phyloP scores from a whole-genome alignment of 2,113 vertebrate species.

The Phycodurus eques region DNA sequence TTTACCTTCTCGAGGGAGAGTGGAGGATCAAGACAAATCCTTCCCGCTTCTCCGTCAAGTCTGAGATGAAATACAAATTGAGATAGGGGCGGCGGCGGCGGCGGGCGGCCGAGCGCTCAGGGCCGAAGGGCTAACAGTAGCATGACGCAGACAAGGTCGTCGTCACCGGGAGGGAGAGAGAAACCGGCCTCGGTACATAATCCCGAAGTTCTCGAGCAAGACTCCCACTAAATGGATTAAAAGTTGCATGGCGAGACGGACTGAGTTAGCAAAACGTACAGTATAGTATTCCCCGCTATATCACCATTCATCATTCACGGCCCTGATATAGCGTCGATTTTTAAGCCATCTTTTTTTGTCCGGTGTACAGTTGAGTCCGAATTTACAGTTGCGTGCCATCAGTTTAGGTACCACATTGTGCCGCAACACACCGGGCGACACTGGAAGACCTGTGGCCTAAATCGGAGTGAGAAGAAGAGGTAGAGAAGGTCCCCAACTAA shows the following conservation, averaged over 20 bases:
- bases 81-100: slow-evolving; percentile 56
- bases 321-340: too few relatives aligned
- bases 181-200: slow-evolving; percentile 61
- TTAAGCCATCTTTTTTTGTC: not conserved
- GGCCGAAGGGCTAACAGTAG: slow-evolving; percentile 73
- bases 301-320: too few relatives aligned
- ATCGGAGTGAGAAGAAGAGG: not conserved
- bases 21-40: slow-evolving; percentile 71
- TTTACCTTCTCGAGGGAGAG: slow-evolving; percentile 59
- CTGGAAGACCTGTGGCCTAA: too few relatives aligned
- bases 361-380: not conserved
- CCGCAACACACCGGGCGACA: too few relatives aligned
- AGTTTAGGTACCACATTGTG: too few relatives aligned
- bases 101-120: slow-evolving; percentile 61
- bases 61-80: slow-evolving; percentile 73
- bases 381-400: too few relatives aligned
- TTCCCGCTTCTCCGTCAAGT: slow-evolving; percentile 74
- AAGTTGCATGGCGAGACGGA: slow-evolving; percentile 46
- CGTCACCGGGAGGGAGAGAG: slow-evolving; percentile 1
- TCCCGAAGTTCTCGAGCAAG: slow-evolving; percentile 54
- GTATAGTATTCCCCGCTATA: too few relatives aligned
- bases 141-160: slow-evolving; percentile 73
- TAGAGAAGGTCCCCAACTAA: not conserved
- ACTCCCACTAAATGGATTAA: slow-evolving; percentile 59
- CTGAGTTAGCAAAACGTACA: not conserved